Base-by-base conservation (phyloP, 1,140 invertebrate species). In the Drosophila obscura region DNA sequence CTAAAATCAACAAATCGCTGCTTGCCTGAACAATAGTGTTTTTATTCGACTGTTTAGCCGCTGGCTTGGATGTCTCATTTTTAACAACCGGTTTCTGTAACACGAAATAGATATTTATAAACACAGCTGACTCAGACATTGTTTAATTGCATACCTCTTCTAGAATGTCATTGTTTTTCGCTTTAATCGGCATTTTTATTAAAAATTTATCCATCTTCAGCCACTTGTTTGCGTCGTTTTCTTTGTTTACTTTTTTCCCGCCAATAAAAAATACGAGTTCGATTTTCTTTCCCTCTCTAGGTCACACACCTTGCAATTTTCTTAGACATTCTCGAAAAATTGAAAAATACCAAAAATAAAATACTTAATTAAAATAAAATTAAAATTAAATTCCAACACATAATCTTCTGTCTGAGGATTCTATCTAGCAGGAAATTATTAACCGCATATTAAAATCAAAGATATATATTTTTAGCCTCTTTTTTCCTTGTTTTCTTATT, bases 201-300 rank as follows among this genome's bases (percentile, higher is more conserved):
- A 87, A 52, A 45, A 44, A 87, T 61, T 79, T 88, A 48, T 87
- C 82, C 83, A 88, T 87, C 13, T 7, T n/a, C 11, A 39, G 35
- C 1, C 0, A 11, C 13, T 8, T 19, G 1, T 1, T 2, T 9
- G 7, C n/a, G 11, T 16, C 5, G 9, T 16, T 24, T 59, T 19
- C 15, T 43, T 48, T 6, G 0, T 9, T 24, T 39, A 4, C 46
- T 66, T 61, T 73, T 51, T 65, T 82, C 55, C 69, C 82, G 83
- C 83, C 31, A 9, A 31, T n/a, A n/a, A n/a, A n/a, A n/a, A n/a
- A n/a, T 4, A 24, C 4, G 19, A 19, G 19, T 31, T 31, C 28
- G 28, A 8, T 31, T 31, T 9, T 31, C 28, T 8, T 9, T 0
- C 28, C 28, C 28, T 31, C 8, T 31, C 2, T 7, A 9, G 28